Evolutionary conservation across 2,888 invertebrate species (phyloP).

Genomic region (Frankliniella intonsa): DNA sequence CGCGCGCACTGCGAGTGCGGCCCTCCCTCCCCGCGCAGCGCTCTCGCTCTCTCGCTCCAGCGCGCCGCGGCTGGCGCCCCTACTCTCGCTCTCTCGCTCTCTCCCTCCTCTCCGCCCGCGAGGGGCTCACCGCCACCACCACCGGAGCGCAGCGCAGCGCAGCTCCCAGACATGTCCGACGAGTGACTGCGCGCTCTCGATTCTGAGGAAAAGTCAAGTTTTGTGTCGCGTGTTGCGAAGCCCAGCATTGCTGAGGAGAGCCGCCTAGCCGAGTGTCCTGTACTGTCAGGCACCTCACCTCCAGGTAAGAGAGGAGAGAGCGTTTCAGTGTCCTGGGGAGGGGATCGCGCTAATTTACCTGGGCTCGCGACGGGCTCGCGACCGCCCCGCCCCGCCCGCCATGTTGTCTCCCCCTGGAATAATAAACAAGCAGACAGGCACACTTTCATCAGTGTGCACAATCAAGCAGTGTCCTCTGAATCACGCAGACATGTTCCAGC

Average conservation of each 20-base stretch:
- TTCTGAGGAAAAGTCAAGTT: neutral
- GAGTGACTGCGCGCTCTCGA: neutral
- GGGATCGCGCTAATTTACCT: neutral
- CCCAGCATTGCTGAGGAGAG: no score
- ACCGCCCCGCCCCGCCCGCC: neutral
- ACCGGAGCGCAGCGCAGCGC: neutral
- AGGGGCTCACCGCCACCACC: neutral
- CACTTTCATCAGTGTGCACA: no score
- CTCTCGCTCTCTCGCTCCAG: neutral
- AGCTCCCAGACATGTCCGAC: neutral
- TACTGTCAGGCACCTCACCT: neutral
- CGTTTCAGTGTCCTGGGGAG: no score
- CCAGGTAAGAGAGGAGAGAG: neutral
- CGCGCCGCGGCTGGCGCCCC: neutral
- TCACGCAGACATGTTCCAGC: no score
- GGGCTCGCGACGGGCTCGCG: neutral
- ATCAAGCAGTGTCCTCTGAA: no score
- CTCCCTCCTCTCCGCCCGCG: neutral
- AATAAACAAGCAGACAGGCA: neutral
- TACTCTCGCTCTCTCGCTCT: neutral
- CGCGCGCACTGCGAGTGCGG: conserved; percentile 16
- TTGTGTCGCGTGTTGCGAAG: no score
- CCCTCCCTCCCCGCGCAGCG: neutral
- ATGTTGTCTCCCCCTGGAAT: neutral
- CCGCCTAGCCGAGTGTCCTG: no score